Base-by-base conservation (phyloP, 2,888 invertebrate genomes). In the Hyles lineata region DNA sequence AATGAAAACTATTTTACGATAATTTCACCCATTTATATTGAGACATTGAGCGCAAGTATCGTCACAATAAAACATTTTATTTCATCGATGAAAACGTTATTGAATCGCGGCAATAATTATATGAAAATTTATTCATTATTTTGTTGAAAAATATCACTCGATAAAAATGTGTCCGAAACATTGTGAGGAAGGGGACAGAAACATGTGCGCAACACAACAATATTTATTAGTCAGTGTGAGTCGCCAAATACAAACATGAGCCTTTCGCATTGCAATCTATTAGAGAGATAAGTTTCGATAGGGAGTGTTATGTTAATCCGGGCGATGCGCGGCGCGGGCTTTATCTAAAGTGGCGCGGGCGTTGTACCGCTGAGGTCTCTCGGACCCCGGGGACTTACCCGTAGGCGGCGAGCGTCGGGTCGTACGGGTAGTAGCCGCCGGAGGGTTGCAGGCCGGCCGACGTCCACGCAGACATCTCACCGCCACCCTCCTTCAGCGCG, bases 391-490 rank as follows among this genome's bases (percentile, higher is more conserved):
- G 88, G 91, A 97, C 98, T 97, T 96, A 98, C 98, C 98, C 98
- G 94, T 98, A 98, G 88, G 98, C 98, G 79, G 98, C 98, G 85
- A 98, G 96, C 93, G 98, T 97, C 75, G 98, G 98, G 95, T 98
- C 98, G 95, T 98, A 98, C 81, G 98, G 98, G 95, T 98, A 98
- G 95, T 98, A 98, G 86, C 98, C 98, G 78, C 98, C 97, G 79
- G 98, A 97, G 88, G 98, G 97, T 93, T 98, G 98, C 74, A 98
- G 95, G 76, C 98, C 98, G 76, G 98, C 98, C 78, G 98, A 97
- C 83, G 98, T 98, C 98, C 98, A 98, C 83, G 98, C 98, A 77
- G 97, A 96, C 97, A 98, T 98, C 91, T 98, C 98, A 72, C 97
- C 96, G 86, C 97, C 96, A 85, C 97, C 96, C 91, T 97, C 96